Evolutionary conservation across 2,888 invertebrate species (phyloP).

Genomic region (Tetranychus truncatus): DNA sequence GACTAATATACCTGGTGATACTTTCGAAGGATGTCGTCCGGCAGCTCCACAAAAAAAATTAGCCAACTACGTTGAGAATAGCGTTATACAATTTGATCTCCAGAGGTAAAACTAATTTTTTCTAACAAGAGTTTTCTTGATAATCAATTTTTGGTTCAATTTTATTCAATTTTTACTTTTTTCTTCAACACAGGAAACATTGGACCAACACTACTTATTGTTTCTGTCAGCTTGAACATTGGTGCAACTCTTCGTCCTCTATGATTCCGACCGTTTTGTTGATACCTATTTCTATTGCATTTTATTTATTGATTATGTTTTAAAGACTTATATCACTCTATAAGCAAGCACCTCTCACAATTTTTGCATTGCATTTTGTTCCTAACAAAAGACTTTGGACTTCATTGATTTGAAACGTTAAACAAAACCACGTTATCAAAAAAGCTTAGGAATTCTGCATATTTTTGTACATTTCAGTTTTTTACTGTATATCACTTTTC

Average conservation of each 20-base stretch:
- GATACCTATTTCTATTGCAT: neutral
- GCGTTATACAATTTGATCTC: slow-evolving; percentile 63
- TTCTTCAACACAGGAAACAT: slow-evolving; percentile 33
- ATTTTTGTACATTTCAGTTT: too few relatives aligned
- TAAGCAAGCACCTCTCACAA: too few relatives aligned
- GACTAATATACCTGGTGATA: slow-evolving; percentile 73
- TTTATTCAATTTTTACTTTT: neutral
- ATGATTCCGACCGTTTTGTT: neutral
- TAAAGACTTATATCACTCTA: neutral
- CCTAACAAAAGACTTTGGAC: too few relatives aligned
- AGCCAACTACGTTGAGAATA: slow-evolving; percentile 69
- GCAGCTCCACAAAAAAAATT: slow-evolving; percentile 58
- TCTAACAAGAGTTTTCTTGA: slow-evolving; percentile 9
- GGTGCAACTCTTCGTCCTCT: slow-evolving; percentile 46
- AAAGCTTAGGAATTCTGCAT: too few relatives aligned
- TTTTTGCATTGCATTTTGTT: too few relatives aligned
- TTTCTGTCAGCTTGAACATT: slow-evolving; percentile 73
- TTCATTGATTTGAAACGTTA: too few relatives aligned
- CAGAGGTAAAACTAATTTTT: slow-evolving; percentile 32
- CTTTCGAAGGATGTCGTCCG: slow-evolving; percentile 69
- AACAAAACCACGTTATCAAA: too few relatives aligned
- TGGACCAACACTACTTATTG: slow-evolving; percentile 66
- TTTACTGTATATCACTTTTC: too few relatives aligned
- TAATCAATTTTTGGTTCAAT: neutral
- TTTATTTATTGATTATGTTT: neutral